Evolutionary conservation across 2,797 vertebrate species (phyloP), one percentile per base, ranked within the genome.

Genomic region (Falco columbarius): DNA sequence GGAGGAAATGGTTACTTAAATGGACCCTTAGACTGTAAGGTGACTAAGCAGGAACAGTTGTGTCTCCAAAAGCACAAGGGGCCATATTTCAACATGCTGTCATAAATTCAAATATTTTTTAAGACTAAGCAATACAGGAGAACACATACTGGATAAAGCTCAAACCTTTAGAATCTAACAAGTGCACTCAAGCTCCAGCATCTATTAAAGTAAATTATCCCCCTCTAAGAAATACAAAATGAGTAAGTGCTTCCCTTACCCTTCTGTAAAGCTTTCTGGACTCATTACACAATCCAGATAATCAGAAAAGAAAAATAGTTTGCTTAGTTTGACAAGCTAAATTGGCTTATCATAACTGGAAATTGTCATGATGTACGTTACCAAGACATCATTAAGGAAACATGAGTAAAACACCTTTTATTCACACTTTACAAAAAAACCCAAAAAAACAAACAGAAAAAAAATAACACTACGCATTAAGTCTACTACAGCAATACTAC

Each of bases 321-420:
- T 96, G 97, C 95, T 97, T 91, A 89, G 92, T 91, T 58, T 97
- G 96, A 94, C 95, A 90, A 97, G 96, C 97, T 93, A 92, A 94
- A 90, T 87, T 51, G 96, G 96, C 95, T 97, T 79, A 86, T 95
- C 94, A 72, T 93, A 80, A 95, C 97, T 97, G 97, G 97, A 97
- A 98, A 98, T 97, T 98, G 98, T 98, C 98, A 98, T 99, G 99
- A 99, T 99, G 98, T 98, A 99, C 98, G 98, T 97, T 98, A 99
- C 98, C 98, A 98, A 98, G 98, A 99, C 98, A 98, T 98, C 98
- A 98, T 98, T 99, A 98, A 99, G 98, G 98, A 99, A 99, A 99
- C 98, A 99, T 97, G 98, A 99, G 98, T 98, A 99, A 99, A 98
- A 99, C 98, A 98, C 98, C 98, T 98, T 99, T 99, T 99, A 99